Evolutionary conservation across 1,140 invertebrate species (phyloP), one percentile per base, ranked within the genome.

Genomic region (Psilanteris sp.): DNA sequence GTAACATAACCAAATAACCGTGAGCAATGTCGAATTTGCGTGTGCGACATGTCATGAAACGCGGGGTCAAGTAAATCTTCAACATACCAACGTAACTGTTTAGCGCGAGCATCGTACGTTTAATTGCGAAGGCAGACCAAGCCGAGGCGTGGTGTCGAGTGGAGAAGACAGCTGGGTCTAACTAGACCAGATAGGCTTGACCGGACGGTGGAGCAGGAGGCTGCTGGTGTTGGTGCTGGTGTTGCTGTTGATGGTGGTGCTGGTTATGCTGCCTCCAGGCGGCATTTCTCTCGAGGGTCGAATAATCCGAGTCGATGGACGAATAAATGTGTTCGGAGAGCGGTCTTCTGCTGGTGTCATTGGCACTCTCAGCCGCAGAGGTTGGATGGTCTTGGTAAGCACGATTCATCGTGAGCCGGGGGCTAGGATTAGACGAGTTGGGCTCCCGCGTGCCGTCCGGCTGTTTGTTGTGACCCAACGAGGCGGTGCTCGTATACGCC

Each of bases 241-340:
- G 70, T 29, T 80, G 83, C 55, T 82, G 88, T 37, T 88, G 85
- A 75, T 77, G 84, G 64, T 71, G 86, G 59, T 59, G 85, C 55
- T 70, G 87, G 39, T 68, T 68, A 6, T 79, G 86, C 72, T 70
- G 88, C 54, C 88, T 82, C 89, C 89, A 87, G 48, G 44, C 68
- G 41, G 85, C 84, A 44, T 86, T 89, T 72, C 88, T 85, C 80
- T 91, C 89, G 8, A 91, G 79, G 15, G 90, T 91, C 61, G 91
- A 91, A 79, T 96, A 95, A 83, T 95, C 94, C 54, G 94, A 95
- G 85, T 95, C 94, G 85, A 96, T 95, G 77, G 93, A 94, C 16
- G 94, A 95, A 83, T 96, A 96, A 78, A 96, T 95, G 86, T 95
- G 94, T 88, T 95, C 94, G 52, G 94, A 94, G 24, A 94, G 91